Evolutionary conservation across 2,888 invertebrate species (phyloP).

Genomic region (Macroteleia sp.): DNA sequence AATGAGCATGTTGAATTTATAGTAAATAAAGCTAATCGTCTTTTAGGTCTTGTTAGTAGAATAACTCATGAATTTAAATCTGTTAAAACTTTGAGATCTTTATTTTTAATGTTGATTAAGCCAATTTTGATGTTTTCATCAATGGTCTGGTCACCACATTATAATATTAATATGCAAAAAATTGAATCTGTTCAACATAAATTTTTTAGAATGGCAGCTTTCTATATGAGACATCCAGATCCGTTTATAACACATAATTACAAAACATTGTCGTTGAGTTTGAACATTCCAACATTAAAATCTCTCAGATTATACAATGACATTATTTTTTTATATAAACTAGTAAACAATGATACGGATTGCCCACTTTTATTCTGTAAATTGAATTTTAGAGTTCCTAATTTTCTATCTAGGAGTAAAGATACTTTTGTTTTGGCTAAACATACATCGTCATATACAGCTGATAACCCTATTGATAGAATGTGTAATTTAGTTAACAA

Average conservation of each 20-base stretch:
- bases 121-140: not conserved
- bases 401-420: too few relatives aligned
- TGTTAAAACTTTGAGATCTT: not conserved
- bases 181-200: slow-evolving; percentile 3
- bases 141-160: not conserved
- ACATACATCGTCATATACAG: too few relatives aligned
- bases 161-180: not conserved
- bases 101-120: not conserved
- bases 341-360: not conserved
- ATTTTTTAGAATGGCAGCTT: not conserved
- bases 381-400: slow-evolving; percentile 1
- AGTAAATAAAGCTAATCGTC: not conserved
- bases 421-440: too few relatives aligned
- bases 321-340: not conserved
- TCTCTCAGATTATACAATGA: not conserved
- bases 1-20: not conserved
- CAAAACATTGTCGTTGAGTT: not conserved
- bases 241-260: slow-evolving; percentile 6
- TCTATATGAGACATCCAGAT: not conserved
- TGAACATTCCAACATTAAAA: not conserved
- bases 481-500: too few relatives aligned
- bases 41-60: not conserved
- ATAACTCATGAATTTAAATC: not conserved
- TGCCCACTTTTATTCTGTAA: not conserved
- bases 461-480: too few relatives aligned